Conservation (phyloP, 2,113 vertebrate genomes). For the Leptodactylus fuscus region DNA sequence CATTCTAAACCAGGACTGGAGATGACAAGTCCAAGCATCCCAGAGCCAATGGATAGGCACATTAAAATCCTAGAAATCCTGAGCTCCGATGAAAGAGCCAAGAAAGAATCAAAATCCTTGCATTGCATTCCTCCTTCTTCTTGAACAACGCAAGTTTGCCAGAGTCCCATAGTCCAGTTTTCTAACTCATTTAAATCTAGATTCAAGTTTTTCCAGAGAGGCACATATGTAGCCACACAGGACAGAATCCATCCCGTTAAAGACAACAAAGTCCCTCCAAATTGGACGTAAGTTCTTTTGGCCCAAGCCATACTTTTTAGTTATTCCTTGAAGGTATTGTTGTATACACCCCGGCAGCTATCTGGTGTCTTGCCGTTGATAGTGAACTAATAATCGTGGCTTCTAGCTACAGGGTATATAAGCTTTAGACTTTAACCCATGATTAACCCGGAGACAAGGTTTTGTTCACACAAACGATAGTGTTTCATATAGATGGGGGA, state of each 20-base stretch:
- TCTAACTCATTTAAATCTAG: constrained; percentile 83
- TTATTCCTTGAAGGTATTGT: neutral
- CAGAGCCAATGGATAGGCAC: constrained; percentile 75
- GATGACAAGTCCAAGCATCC: constrained; percentile 69
- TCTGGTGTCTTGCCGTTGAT: constrained; percentile 23
- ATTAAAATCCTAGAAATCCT: constrained; percentile 79
- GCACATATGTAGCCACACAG: constrained; percentile 74
- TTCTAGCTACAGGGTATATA: constrained; percentile 73
- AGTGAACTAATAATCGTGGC: constrained; percentile 57
- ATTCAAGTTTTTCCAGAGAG: constrained; percentile 81
- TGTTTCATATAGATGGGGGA: constrained; percentile 76
- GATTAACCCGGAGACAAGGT: constrained; percentile 69
- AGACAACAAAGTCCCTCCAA: constrained; percentile 73
- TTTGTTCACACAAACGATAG: constrained; percentile 77
- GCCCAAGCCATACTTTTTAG: constrained; percentile 53
- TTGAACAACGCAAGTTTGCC: constrained; percentile 80
- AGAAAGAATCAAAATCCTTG: constrained; percentile 81
- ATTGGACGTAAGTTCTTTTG: constrained; percentile 66
- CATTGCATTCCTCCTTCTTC: constrained; percentile 76
- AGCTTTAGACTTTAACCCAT: constrained; percentile 74
- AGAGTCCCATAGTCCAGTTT: constrained; percentile 83
- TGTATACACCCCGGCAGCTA: constrained; percentile 13
- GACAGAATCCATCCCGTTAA: constrained; percentile 75
- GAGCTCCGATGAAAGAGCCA: constrained; percentile 79
- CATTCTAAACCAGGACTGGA: constrained; percentile 73